Evolutionary conservation across 2,113 vertebrate species (phyloP).

Genomic region (Guaruba guarouba): DNA sequence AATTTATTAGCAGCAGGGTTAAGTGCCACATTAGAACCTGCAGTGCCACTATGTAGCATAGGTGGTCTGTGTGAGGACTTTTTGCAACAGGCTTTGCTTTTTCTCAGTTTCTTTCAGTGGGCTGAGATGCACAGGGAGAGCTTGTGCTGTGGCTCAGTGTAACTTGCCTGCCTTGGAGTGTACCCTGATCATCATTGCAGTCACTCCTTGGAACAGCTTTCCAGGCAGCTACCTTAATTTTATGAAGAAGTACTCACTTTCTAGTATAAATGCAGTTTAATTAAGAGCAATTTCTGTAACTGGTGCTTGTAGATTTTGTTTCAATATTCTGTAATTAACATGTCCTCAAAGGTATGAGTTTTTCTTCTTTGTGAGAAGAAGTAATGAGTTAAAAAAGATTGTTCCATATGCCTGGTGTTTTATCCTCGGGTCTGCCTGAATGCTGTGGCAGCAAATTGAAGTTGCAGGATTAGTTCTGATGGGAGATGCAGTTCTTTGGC

Average conservation of each 20-base stretch:
- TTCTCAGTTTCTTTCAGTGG: rapidly evolving
- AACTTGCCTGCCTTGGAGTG: background rate
- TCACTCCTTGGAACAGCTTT: background rate
- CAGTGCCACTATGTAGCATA: background rate
- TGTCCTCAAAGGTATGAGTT: background rate
- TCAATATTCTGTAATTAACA: rapidly evolving
- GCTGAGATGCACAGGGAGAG: background rate
- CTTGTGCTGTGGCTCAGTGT: background rate
- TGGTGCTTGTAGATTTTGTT: background rate
- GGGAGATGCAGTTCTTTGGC: background rate
- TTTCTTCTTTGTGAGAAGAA: background rate
- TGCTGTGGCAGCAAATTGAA: background rate
- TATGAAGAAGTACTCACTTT: background rate
- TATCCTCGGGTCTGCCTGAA: background rate
- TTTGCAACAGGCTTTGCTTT: background rate
- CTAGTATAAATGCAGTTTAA: background rate
- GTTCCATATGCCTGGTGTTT: background rate
- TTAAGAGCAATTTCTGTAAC: background rate
- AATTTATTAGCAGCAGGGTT: background rate
- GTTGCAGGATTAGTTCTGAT: background rate
- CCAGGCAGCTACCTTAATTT: background rate
- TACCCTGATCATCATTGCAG: background rate
- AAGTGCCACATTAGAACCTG: background rate
- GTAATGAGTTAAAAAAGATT: background rate
- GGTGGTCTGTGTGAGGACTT: background rate